Evolutionary conservation across 2,797 vertebrate genomes (phyloP).

Genomic region (Bovichtus diacanthus): DNA sequence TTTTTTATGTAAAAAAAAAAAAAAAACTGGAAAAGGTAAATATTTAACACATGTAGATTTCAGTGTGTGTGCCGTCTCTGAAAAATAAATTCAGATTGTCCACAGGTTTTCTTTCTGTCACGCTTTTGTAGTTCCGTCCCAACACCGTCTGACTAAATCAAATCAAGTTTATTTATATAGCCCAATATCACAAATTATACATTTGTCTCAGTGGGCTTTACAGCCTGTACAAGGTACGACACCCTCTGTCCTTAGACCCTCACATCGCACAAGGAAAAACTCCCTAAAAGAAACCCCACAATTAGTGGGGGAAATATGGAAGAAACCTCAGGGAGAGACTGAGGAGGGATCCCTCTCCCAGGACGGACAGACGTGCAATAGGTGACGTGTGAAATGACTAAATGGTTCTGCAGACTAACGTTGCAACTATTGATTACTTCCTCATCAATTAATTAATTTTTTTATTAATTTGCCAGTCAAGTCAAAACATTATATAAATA

Average conservation of each 20-base stretch:
- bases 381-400: no score
- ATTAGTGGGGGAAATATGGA: no score
- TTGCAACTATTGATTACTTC: not conserved
- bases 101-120: not conserved
- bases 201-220: no score
- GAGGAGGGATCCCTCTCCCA: no score
- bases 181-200: no score
- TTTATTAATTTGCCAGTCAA: not conserved
- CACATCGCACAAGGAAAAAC: no score
- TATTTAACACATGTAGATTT: constrained; percentile 7
- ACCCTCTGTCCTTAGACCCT: no score
- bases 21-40: not conserved
- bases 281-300: no score
- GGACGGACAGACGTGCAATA: no score
- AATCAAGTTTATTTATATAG: no score
- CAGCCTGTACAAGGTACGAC: no score
- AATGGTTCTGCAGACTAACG: not conserved
- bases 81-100: constrained; percentile 20
- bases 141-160: not conserved
- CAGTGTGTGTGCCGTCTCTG: not conserved
- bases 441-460: not conserved
- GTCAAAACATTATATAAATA: not conserved
- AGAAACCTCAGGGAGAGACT: no score
- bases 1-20: not conserved
- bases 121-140: not conserved